Conservation (phyloP, 35 echinoderm and acorn worm species). For the Apostichopus parvimensis region DNA sequence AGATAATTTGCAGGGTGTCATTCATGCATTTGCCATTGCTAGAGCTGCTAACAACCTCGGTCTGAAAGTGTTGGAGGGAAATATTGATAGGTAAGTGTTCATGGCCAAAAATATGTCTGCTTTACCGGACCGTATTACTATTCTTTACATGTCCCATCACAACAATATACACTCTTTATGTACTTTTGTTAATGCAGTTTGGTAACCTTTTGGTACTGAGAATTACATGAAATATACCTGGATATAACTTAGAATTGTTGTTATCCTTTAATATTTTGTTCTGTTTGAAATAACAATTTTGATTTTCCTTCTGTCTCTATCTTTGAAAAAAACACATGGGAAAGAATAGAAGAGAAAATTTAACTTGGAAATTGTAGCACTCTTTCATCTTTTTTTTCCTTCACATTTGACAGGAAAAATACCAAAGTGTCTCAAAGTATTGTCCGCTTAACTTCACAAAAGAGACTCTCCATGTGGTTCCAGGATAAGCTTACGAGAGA, state of each 20-base stretch:
- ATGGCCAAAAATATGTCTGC: too few species aligned
- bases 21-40: constrained; percentile 84
- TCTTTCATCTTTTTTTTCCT: neutral
- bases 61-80: constrained; percentile 84
- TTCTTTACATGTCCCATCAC: neutral
- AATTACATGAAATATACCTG: neutral
- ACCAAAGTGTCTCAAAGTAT: constrained; percentile 75
- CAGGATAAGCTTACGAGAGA: constrained; percentile 87
- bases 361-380: neutral
- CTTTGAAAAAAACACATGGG: too few species aligned
- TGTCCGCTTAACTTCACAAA: constrained; percentile 90
- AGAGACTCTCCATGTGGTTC: constrained; percentile 92
- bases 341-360: neutral
- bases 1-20: constrained; percentile 88
- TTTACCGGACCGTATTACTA: neutral
- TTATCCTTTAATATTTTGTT: neutral
- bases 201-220: neutral
- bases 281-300: neutral
- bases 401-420: constrained; percentile 53
- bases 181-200: too few species aligned
- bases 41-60: constrained; percentile 92
- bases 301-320: too few species aligned
- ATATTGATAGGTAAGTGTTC: constrained; percentile 79
- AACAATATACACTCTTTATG: neutral
- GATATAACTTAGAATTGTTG: neutral